Evolutionary conservation across 1,140 invertebrate species (phyloP).

Genomic region (Drosophila busckii): DNA sequence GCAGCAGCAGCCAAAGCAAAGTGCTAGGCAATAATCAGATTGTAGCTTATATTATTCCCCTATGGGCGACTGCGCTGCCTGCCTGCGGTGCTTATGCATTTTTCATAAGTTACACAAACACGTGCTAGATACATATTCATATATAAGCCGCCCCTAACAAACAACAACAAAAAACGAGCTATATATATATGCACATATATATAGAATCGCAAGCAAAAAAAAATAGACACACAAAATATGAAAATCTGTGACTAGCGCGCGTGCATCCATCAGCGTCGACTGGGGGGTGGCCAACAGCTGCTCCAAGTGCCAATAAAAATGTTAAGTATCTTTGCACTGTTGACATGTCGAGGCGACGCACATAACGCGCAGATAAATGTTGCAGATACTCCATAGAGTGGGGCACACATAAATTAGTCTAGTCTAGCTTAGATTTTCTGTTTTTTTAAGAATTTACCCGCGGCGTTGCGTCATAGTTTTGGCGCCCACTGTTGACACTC

Average conservation of each 20-base stretch:
- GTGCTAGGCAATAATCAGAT: not conserved
- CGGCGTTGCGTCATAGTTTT: slow-evolving; percentile 1
- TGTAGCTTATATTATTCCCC: slow-evolving; percentile 4
- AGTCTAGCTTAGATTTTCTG: too few species aligned
- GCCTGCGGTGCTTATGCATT: slow-evolving; percentile 68
- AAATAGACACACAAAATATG: slow-evolving; percentile 40
- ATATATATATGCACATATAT: slow-evolving; percentile 5
- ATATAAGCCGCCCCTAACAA: slow-evolving; percentile 1
- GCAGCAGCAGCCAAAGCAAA: slow-evolving; percentile 10
- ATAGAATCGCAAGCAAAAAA: not conserved
- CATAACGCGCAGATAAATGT: slow-evolving; percentile 49
- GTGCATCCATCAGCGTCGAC: slow-evolving; percentile 67
- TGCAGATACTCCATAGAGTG: slow-evolving; percentile 29
- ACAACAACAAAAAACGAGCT: not conserved
- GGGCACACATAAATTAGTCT: slow-evolving; percentile 48
- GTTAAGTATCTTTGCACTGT: slow-evolving; percentile 74
- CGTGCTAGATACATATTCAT: slow-evolving; percentile 58
- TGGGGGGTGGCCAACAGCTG: slow-evolving; percentile 50
- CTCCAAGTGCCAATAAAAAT: slow-evolving; percentile 77
- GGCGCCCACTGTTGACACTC: not conserved
- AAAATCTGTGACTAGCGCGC: slow-evolving; percentile 32
- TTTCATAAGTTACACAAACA: slow-evolving; percentile 63
- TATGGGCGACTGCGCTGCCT: slow-evolving; percentile 10
- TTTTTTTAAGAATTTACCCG: too few species aligned
- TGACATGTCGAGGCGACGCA: slow-evolving; percentile 50